Evolutionary conservation across 2,888 invertebrate genomes (phyloP).

Genomic region (Aporophyla nigra): DNA sequence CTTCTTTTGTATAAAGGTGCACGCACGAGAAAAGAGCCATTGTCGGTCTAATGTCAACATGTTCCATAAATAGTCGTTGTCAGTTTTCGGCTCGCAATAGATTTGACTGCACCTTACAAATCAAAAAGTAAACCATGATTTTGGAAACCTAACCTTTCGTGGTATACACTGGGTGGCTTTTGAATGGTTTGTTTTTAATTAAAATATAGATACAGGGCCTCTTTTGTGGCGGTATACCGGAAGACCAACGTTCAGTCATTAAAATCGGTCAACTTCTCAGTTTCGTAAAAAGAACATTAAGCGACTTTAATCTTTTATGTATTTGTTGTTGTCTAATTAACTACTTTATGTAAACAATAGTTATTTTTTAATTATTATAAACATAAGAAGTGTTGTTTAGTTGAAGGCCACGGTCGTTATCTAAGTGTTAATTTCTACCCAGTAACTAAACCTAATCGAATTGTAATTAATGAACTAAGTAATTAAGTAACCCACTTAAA

Average conservation of each 20-base stretch:
- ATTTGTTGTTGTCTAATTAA: neutral
- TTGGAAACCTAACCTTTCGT: too few relatives aligned
- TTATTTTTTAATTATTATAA: neutral
- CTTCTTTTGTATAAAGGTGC: neutral
- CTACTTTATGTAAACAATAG: neutral
- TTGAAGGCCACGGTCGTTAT: neutral
- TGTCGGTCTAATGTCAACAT: neutral
- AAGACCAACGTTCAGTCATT: neutral
- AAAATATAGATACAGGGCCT: too few relatives aligned
- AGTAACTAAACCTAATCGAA: neutral
- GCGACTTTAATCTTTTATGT: too few relatives aligned
- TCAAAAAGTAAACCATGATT: neutral
- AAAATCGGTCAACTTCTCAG: constrained; percentile 40
- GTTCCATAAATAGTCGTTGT: neutral
- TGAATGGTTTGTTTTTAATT: too few relatives aligned
- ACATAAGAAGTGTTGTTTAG: neutral
- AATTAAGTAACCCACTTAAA: neutral
- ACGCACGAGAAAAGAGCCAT: neutral
- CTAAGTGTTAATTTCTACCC: neutral
- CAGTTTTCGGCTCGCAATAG: neutral
- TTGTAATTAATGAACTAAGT: neutral
- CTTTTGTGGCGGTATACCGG: neutral
- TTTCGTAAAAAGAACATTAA: neutral
- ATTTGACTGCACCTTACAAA: neutral
- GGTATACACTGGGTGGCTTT: too few relatives aligned